A percentile compares a stretch with the other conserved stretches of the same genome.
Conservation (phyloP, 2,113 vertebrate genomes). For the Zosterops pallidus region DNA sequence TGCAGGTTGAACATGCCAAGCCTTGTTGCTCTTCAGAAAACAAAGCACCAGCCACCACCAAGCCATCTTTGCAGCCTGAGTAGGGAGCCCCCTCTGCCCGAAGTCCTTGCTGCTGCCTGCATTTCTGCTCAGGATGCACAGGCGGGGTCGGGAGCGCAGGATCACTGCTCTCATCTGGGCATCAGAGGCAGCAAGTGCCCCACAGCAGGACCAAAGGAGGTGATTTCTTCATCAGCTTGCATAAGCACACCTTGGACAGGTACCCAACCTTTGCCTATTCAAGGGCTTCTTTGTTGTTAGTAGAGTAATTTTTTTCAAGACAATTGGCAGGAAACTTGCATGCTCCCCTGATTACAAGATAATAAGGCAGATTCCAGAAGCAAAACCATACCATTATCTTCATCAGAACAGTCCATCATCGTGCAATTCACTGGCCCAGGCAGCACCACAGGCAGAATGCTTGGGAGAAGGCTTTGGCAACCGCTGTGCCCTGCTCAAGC, state of each 20-base stretch:
- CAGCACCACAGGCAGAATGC: neutral
- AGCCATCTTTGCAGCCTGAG: neutral
- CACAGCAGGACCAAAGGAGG: neutral
- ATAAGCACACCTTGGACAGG: neutral
- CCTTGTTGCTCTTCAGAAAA: neutral
- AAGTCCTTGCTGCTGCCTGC: neutral
- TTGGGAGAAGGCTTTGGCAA: neutral
- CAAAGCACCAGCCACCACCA: neutral
- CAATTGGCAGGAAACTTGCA: neutral
- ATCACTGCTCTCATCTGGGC: neutral
- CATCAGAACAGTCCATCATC: neutral
- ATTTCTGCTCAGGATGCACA: neutral
- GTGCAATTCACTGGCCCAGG: neutral
- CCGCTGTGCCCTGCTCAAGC: neutral
- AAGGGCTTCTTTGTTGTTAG: neutral
- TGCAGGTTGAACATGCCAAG: neutral
- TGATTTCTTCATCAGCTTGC: neutral
- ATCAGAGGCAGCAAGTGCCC: fast-evolving
- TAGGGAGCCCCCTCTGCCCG: neutral
- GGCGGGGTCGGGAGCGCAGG: neutral
- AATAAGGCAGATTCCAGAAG: neutral
- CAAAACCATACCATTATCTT: neutral
- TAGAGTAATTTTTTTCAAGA: neutral
- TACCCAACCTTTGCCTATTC: neutral
- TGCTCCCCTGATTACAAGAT: neutral